These are phyloP conservation scores for Campylomormyrus tamandua DNA, from an alignment of 2,113 vertebrate species.

Conservation along the genomic window DNA sequence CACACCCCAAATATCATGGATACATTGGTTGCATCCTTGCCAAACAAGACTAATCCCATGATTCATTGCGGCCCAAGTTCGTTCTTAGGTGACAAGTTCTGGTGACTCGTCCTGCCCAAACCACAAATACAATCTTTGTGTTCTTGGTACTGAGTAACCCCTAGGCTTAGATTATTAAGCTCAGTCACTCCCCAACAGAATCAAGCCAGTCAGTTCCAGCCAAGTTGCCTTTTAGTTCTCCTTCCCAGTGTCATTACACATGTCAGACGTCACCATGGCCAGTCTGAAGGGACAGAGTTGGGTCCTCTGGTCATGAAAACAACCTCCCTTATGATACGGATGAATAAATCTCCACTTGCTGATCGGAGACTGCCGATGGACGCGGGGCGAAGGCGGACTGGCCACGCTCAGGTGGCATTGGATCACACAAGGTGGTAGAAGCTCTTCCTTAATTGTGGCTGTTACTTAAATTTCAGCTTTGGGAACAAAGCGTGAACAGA, in stretches of 20 bases:
- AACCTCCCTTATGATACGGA: neutral
- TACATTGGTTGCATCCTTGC: neutral
- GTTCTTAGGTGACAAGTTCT: neutral
- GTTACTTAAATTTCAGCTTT: constrained; percentile 28
- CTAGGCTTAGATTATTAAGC: neutral
- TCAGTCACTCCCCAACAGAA: neutral
- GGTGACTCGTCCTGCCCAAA: neutral
- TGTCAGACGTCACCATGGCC: neutral
- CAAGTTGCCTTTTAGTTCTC: neutral
- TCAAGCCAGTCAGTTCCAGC: neutral
- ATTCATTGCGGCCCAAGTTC: neutral
- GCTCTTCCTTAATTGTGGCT: neutral
- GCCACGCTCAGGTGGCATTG: neutral
- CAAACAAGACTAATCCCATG: neutral
- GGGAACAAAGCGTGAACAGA: constrained; percentile 19
- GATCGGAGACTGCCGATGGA: neutral
- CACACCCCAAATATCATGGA: neutral
- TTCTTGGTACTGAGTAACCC: neutral
- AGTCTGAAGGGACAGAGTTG: neutral
- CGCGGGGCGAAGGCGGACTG: neutral
- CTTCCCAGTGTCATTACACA: neutral
- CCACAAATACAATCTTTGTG: neutral
- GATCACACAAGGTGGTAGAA: neutral
- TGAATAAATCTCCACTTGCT: neutral
- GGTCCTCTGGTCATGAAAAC: neutral